A percentile compares a stretch with the other conserved stretches of the same genome.
Evolutionary conservation across 2,888 invertebrate genomes (phyloP).

Genomic region (Meganola albula): DNA sequence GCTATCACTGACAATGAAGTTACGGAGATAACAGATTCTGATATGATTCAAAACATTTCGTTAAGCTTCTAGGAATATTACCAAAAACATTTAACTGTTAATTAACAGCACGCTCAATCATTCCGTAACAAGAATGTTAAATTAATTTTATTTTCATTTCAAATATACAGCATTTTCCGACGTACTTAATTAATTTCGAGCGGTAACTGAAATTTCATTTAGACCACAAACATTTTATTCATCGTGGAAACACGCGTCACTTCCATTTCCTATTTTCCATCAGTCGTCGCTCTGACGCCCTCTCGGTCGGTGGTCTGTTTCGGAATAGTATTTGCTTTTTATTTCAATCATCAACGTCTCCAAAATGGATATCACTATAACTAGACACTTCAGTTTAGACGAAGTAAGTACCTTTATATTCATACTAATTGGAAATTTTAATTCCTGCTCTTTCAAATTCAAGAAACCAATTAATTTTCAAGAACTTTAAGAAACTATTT

Average conservation of each 20-base stretch:
- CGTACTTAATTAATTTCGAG: too few species aligned
- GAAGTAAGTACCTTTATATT: conserved; percentile 60
- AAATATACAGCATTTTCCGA: too few species aligned
- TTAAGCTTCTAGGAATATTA: too few species aligned
- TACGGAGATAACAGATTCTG: too few species aligned
- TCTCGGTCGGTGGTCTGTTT: conserved; percentile 15
- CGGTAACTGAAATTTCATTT: conserved; percentile 27
- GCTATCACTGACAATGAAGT: too few species aligned
- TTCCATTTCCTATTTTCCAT: conserved; percentile 39
- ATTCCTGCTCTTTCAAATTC: not conserved
- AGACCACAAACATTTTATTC: conserved; percentile 32
- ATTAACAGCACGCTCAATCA: too few species aligned
- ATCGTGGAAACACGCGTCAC: conserved; percentile 27
- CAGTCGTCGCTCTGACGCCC: conserved; percentile 43
- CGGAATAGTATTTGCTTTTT: not conserved
- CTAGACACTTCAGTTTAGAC: conserved; percentile 71
- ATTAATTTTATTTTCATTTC: too few species aligned
- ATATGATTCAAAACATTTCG: too few species aligned
- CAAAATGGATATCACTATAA: conserved; percentile 67
- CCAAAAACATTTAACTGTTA: too few species aligned
- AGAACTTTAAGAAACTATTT: not conserved
- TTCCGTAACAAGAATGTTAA: too few species aligned
- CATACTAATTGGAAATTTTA: not conserved
- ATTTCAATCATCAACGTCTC: conserved; percentile 7
- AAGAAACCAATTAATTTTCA: not conserved